phyloP scores from a whole-genome alignment of 2,888 invertebrate species.

The Chaitophorus viminalis region DNA sequence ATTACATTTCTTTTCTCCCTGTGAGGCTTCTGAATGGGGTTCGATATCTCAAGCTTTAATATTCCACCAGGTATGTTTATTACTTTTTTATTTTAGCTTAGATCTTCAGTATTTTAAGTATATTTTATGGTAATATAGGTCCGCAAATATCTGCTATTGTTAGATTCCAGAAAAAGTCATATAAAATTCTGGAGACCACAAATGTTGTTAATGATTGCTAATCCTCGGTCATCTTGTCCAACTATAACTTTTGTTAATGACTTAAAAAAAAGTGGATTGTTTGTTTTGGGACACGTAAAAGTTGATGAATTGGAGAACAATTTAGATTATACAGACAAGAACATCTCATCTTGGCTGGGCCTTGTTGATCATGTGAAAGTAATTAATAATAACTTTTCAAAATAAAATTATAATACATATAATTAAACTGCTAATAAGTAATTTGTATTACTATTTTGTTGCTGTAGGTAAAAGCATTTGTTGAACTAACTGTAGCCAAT shows the following conservation, averaged over 20 bases:
- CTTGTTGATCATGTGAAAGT: conserved; percentile 95
- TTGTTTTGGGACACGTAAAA: conserved; percentile 87
- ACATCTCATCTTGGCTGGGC: conserved; percentile 85
- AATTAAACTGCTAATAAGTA: background rate
- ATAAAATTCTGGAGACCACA: conserved; percentile 99
- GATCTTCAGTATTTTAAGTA: background rate
- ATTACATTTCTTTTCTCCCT: conserved; percentile 89
- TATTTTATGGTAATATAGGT: conserved; percentile 70
- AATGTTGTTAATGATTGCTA: conserved; percentile 89
- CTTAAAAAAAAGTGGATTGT: conserved; percentile 92
- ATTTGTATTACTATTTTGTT: background rate
- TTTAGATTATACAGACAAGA: conserved; percentile 80
- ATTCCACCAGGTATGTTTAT: conserved; percentile 85
- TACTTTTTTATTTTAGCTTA: background rate
- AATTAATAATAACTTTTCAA: conserved; percentile 63
- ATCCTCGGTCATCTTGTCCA: conserved; percentile 89
- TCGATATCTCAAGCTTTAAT: conserved; percentile 99
- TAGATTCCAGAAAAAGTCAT: conserved; percentile 96
- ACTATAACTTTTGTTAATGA: conserved; percentile 97
- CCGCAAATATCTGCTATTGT: conserved; percentile 92
- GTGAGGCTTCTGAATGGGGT: conserved; percentile 88
- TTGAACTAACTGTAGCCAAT: conserved; percentile 89
- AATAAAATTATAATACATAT: background rate
- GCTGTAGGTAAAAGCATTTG: conserved; percentile 86
- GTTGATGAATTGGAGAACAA: conserved; percentile 71